Evolutionary conservation across 2,888 invertebrate genomes (phyloP).

Genomic region (Cyrtodaria siliqua): DNA sequence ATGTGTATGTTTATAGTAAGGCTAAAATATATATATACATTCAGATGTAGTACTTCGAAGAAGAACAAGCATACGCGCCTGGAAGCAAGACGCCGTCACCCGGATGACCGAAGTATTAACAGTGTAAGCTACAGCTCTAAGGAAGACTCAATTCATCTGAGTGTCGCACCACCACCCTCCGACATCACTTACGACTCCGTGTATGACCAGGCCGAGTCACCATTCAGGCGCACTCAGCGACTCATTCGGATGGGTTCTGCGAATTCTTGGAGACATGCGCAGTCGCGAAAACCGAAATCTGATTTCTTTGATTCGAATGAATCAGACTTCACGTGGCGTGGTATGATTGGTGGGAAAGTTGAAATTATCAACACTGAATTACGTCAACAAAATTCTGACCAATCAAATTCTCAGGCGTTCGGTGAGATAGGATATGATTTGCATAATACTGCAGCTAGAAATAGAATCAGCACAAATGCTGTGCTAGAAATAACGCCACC

Average conservation of each 20-base stretch:
- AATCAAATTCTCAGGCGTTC: not conserved
- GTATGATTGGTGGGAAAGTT: conserved; percentile 53
- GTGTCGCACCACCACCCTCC: conserved; percentile 15
- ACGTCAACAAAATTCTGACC: conserved; percentile 30
- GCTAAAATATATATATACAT: too few species aligned
- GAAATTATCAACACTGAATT: conserved; percentile 56
- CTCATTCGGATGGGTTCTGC: conserved; percentile 62
- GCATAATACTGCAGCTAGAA: not conserved
- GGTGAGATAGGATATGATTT: conserved; percentile 10
- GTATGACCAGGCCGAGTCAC: conserved; percentile 51
- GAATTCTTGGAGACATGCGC: conserved; percentile 50
- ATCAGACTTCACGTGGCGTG: conserved; percentile 54
- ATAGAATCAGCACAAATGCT: not conserved
- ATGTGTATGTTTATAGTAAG: too few species aligned
- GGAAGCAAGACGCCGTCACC: conserved; percentile 7
- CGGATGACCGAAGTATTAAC: conserved; percentile 25
- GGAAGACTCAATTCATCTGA: conserved; percentile 47
- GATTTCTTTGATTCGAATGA: conserved; percentile 24
- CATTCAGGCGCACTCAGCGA: conserved; percentile 51
- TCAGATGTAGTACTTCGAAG: conserved; percentile 36
- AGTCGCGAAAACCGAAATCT: conserved; percentile 13
- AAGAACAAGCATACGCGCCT: conserved; percentile 26
- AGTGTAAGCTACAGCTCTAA: conserved; percentile 48
- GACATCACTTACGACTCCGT: conserved; percentile 58
- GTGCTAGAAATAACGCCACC: not conserved